Evolutionary conservation across 2,797 vertebrate genomes (phyloP).

Genomic region (Ataeniobius toweri): DNA sequence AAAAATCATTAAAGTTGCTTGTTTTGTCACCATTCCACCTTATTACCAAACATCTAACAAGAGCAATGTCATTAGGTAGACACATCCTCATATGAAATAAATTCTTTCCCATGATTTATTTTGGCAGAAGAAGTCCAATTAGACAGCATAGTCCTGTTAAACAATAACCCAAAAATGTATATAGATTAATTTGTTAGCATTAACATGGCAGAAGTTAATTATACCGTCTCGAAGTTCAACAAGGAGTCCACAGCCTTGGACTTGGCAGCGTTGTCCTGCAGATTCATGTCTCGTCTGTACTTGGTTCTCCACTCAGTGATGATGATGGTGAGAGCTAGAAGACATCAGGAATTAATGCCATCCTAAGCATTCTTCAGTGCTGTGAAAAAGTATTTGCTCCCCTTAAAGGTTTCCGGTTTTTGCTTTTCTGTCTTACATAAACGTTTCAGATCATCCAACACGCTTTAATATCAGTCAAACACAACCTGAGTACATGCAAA

Average conservation of each 20-base stretch:
- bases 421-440: not conserved
- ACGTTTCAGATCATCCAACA: not conserved
- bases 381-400: not conserved
- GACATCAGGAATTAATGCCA: rapidly evolving
- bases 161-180: no score
- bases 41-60: no score
- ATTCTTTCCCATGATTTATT: no score
- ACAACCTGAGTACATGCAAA: not conserved
- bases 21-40: no score
- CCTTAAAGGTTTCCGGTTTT: not conserved
- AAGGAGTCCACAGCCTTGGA: constrained; percentile 92
- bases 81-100: no score
- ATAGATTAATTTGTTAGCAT: no score
- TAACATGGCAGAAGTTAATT: not conserved
- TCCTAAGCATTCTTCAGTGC: not conserved
- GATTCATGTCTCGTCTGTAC: constrained; percentile 94
- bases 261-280: constrained; percentile 89
- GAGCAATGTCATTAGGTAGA: no score
- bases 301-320: constrained; percentile 98
- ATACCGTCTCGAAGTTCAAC: constrained; percentile 97
- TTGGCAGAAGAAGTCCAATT: no score
- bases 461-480: not conserved
- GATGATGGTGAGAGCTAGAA: constrained; percentile 88
- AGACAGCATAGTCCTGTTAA: no score
- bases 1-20: no score